Percentiles rank a stretch among this genome's conserved stretches.
These are phyloP conservation scores for Polypterus senegalus DNA, from an alignment of 2,113 vertebrate species.

Conservation along the genomic window DNA sequence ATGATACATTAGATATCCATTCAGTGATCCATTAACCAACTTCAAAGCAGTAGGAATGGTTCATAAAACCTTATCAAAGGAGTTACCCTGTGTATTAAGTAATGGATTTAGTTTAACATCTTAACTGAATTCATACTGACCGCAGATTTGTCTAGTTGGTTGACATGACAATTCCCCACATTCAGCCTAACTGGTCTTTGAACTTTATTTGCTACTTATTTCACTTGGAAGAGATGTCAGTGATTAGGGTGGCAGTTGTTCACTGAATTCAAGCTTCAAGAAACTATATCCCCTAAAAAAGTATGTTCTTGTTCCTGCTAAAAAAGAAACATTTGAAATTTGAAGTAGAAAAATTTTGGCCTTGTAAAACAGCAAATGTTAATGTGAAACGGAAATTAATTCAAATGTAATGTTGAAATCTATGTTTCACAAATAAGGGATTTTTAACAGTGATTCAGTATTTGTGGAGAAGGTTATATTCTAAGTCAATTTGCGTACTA, in stretches of 20 bases:
- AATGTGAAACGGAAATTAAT: no score
- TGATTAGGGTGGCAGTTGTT: not conserved
- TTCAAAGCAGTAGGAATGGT: constrained; percentile 52
- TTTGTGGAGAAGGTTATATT: no score
- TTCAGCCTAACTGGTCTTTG: not conserved
- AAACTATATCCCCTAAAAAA: no score
- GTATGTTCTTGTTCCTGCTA: no score
- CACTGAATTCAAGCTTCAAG: no score
- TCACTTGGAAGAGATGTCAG: not conserved
- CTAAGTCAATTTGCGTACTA: no score
- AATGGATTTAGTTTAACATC: constrained; percentile 43
- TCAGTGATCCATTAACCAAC: constrained; percentile 50
- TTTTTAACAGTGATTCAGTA: no score
- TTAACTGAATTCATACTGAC: constrained; percentile 47
- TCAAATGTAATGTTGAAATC: no score
- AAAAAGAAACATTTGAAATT: no score
- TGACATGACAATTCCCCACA: not conserved
- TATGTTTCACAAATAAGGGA: no score
- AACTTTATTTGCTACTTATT: not conserved
- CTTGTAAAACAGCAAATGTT: no score
- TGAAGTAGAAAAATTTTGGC: no score
- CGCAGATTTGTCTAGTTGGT: constrained; percentile 24
- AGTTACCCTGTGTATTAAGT: constrained; percentile 27
- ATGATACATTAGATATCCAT: constrained; percentile 39
- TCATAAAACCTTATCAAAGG: constrained; percentile 24